These are phyloP conservation scores for Pempheris klunzingeri DNA, from an alignment of 2,797 vertebrate genomes.

Conservation along the genomic window DNA sequence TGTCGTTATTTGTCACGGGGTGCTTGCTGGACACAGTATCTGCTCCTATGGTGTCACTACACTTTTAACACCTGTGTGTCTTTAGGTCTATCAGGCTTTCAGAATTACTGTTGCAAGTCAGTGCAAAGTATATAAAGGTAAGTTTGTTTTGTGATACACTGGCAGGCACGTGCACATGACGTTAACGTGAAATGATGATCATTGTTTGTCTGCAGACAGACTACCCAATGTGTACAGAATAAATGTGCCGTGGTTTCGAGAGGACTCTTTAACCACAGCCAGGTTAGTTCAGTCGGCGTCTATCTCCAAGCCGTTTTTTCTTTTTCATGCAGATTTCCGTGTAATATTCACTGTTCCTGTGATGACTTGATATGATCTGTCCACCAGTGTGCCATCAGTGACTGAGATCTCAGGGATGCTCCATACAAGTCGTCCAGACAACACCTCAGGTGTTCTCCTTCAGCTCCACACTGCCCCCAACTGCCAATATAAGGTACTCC, in stretches of 20 bases:
- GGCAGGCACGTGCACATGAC: neutral
- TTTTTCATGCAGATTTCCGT: neutral
- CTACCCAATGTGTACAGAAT: slow-evolving; percentile 91
- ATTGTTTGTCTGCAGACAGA: slow-evolving; percentile 81
- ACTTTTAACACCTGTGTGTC: slow-evolving; percentile 37
- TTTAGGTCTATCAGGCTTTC: slow-evolving; percentile 96
- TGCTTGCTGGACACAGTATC: neutral
- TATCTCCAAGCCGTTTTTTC: too few species aligned
- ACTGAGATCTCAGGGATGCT: slow-evolving; percentile 93
- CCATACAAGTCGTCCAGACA: slow-evolving; percentile 89
- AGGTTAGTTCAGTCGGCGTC: slow-evolving; percentile 78
- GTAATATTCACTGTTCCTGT: neutral
- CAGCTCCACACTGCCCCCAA: slow-evolving; percentile 93
- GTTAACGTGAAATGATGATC: neutral
- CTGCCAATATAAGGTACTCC: slow-evolving; percentile 94
- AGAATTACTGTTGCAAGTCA: slow-evolving; percentile 89
- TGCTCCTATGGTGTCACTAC: neutral
- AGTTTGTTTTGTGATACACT: slow-evolving; percentile 20
- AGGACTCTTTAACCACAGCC: slow-evolving; percentile 90
- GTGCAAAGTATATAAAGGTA: slow-evolving; percentile 90
- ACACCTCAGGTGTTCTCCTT: slow-evolving; percentile 83
- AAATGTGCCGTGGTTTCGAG: slow-evolving; percentile 93
- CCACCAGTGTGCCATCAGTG: slow-evolving; percentile 87
- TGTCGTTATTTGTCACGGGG: accelerated
- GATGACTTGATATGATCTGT: slow-evolving; percentile 12